Conservation (phyloP, 2,797 vertebrate species). For the Enteromius unitaeniatus region DNA sequence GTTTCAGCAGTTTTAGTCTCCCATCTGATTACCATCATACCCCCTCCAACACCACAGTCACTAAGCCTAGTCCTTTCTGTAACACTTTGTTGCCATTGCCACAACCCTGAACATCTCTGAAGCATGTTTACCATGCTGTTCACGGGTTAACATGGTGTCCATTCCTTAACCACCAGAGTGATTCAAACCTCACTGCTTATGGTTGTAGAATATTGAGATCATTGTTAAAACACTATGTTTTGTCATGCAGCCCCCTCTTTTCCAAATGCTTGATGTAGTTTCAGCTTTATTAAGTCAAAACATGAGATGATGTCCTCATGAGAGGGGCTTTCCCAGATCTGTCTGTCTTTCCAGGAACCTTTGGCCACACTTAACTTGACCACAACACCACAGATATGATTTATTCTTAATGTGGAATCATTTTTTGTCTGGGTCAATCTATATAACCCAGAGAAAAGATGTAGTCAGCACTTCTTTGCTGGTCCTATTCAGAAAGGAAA, state of each 20-base stretch:
- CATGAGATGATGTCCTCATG: not conserved
- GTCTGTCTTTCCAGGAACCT: conserved; percentile 22
- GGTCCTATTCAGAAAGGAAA: not conserved
- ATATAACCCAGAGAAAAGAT: not conserved
- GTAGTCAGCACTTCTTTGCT: not conserved
- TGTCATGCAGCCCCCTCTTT: not conserved
- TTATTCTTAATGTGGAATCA: not conserved
- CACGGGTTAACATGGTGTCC: conserved; percentile 20
- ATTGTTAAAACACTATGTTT: conserved; percentile 20
- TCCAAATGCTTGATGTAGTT: not conserved
- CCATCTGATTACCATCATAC: not conserved
- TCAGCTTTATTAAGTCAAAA: not conserved
- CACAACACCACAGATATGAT: conserved; percentile 14
- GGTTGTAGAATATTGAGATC: not conserved
- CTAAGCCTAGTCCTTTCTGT: not conserved
- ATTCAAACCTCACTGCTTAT: conserved; percentile 14
- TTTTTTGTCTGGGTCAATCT: not conserved
- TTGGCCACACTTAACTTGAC: conserved; percentile 2
- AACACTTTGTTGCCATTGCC: conserved; percentile 8
- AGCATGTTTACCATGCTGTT: conserved; percentile 28
- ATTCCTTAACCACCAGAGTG: not conserved
- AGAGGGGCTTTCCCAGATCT: conserved; percentile 19
- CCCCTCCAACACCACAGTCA: not conserved
- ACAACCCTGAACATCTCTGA: conserved; percentile 12
- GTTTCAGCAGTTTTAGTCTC: conserved; percentile 26